Evolutionary conservation across 2,888 invertebrate genomes (phyloP).

Genomic region (Dugesia japonica): DNA sequence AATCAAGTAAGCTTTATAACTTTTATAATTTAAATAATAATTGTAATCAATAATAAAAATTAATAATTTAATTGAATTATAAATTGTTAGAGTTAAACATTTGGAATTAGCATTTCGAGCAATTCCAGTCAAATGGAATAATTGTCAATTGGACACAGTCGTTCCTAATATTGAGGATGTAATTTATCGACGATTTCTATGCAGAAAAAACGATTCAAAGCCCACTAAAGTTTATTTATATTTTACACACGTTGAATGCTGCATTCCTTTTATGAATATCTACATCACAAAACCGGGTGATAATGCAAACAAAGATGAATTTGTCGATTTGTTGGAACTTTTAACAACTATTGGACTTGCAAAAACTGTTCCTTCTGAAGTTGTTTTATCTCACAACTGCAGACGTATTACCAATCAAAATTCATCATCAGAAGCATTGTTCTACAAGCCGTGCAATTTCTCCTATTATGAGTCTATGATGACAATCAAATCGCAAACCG

Average conservation of each 20-base stretch:
- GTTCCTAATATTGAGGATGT: background rate
- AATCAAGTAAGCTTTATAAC: background rate
- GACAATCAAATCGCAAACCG: background rate
- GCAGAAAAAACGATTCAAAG: background rate
- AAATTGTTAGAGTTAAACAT: background rate
- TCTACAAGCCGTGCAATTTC: background rate
- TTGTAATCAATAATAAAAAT: too few relatives aligned
- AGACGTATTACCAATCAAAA: background rate
- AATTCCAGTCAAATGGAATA: slow-evolving; percentile 1
- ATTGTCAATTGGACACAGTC: background rate
- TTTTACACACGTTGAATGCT: slow-evolving; percentile 3
- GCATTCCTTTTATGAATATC: background rate
- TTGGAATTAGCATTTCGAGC: background rate
- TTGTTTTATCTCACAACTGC: background rate
- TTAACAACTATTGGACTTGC: background rate
- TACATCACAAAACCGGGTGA: background rate
- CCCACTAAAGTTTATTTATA: background rate
- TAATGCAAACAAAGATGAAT: background rate
- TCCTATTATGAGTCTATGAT: background rate
- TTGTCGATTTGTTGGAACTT: background rate
- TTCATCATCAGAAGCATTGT: background rate
- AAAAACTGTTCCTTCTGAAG: background rate
- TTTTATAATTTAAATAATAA: too few relatives aligned
- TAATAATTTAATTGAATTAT: too few relatives aligned
- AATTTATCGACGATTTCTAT: background rate